Evolutionary conservation across 2,113 vertebrate genomes (phyloP).

Genomic region (Lipotes vexillifer): DNA sequence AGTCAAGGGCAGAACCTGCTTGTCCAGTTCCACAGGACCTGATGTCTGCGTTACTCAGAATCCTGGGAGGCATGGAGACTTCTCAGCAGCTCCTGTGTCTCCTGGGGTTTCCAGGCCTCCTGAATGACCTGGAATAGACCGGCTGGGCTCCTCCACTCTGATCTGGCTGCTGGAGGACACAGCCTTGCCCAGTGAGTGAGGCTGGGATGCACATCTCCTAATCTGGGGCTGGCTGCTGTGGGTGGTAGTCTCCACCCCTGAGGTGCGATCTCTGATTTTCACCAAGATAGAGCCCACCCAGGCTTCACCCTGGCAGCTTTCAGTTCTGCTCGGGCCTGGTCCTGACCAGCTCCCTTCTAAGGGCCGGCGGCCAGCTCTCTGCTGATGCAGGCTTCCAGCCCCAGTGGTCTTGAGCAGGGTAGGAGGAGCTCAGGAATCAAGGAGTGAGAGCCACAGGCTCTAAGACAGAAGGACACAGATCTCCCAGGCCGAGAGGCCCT

Average conservation of each 20-base stretch:
- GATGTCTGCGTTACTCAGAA: background rate
- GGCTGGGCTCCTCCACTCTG: background rate
- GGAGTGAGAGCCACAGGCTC: background rate
- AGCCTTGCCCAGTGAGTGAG: background rate
- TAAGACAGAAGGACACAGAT: background rate
- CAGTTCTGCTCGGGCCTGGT: background rate
- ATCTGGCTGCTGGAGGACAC: background rate
- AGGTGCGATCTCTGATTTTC: background rate
- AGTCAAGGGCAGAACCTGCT: background rate
- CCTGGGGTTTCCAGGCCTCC: background rate
- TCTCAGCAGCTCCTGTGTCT: background rate
- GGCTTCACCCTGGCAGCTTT: background rate
- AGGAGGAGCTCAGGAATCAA: too few relatives aligned
- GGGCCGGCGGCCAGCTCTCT: background rate
- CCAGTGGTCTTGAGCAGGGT: background rate
- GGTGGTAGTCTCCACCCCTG: background rate
- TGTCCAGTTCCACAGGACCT: background rate
- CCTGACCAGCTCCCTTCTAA: background rate
- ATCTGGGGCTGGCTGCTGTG: fast-evolving
- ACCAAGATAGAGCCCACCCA: background rate
- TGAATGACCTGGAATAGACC: background rate
- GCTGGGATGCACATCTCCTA: background rate
- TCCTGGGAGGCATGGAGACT: background rate
- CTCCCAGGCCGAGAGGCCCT: background rate
- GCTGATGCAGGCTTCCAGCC: background rate